These are phyloP conservation scores for Drosophila borborema DNA, from an alignment of 2,888 invertebrate species.

Conservation along the genomic window DNA sequence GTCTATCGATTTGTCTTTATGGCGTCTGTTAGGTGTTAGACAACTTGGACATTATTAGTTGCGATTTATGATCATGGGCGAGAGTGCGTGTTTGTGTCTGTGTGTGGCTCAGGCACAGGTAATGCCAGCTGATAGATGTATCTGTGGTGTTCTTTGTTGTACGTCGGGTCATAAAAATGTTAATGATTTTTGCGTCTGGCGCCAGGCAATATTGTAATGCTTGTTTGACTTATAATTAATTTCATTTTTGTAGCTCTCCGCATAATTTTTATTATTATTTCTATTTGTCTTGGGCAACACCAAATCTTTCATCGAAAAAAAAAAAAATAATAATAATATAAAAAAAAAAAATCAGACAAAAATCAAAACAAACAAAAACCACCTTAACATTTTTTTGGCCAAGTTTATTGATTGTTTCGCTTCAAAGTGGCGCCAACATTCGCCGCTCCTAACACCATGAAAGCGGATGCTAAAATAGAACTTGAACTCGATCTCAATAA, in stretches of 20 bases:
- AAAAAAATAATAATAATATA: slow-evolving; percentile 6
- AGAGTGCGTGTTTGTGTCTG: slow-evolving; percentile 10
- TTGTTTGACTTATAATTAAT: slow-evolving; percentile 82
- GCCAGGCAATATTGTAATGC: slow-evolving; percentile 79
- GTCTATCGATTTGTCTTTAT: slow-evolving; percentile 57
- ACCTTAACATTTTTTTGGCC: slow-evolving; percentile 46
- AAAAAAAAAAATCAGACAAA: slow-evolving; percentile 21
- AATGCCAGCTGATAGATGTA: slow-evolving; percentile 69
- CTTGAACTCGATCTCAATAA: slow-evolving; percentile 38
- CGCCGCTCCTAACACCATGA: slow-evolving; percentile 53
- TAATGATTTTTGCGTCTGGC: slow-evolving; percentile 81
- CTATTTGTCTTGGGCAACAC: slow-evolving; percentile 57
- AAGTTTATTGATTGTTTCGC: slow-evolving; percentile 73
- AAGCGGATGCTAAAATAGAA: slow-evolving; percentile 67
- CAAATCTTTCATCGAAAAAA: slow-evolving; percentile 1
- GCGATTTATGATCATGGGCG: slow-evolving; percentile 63
- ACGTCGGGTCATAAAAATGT: slow-evolving; percentile 79
- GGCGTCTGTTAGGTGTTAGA: slow-evolving; percentile 69
- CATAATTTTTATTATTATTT: slow-evolving; percentile 55
- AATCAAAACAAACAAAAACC: slow-evolving; percentile 30
- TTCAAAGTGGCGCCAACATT: slow-evolving; percentile 74
- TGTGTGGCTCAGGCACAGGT: slow-evolving; percentile 54
- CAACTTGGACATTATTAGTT: slow-evolving; percentile 78
- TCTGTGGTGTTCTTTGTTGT: slow-evolving; percentile 78
- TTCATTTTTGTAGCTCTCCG: slow-evolving; percentile 60